Evolutionary conservation across 2,113 vertebrate species (phyloP).

Genomic region (Arizona elegans): DNA sequence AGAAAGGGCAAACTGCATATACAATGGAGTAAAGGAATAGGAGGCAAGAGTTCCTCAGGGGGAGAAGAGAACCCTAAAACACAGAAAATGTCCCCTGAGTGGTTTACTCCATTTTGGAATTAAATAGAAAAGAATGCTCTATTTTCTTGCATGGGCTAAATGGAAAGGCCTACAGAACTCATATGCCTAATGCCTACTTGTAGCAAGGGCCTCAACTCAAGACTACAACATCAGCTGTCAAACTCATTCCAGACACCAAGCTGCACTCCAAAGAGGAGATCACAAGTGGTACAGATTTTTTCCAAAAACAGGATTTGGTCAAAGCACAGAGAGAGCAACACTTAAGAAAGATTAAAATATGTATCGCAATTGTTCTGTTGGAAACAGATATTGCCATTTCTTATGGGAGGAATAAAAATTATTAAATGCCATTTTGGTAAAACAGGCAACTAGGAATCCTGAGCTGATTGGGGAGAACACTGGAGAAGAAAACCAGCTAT

Average conservation of each 20-base stretch:
- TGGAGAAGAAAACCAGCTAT: neutral
- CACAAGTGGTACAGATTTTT: neutral
- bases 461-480: neutral
- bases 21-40: neutral
- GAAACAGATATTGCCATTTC: neutral
- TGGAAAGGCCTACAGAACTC: neutral
- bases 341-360: neutral
- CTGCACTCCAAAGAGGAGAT: too few relatives aligned
- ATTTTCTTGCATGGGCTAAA: neutral
- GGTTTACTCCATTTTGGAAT: neutral
- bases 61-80: too few relatives aligned
- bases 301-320: neutral
- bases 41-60: neutral
- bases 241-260: neutral
- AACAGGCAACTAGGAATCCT: neutral
- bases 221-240: neutral
- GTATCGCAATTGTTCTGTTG: neutral
- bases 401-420: neutral
- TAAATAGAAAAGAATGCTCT: neutral
- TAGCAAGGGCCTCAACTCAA: neutral
- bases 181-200: neutral
- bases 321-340: neutral
- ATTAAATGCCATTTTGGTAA: neutral
- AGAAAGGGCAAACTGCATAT: neutral
- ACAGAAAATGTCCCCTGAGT: neutral